phyloP scores from a whole-genome alignment of 1,140 invertebrate genomes.

The Lepidotrigona ventralis region DNA sequence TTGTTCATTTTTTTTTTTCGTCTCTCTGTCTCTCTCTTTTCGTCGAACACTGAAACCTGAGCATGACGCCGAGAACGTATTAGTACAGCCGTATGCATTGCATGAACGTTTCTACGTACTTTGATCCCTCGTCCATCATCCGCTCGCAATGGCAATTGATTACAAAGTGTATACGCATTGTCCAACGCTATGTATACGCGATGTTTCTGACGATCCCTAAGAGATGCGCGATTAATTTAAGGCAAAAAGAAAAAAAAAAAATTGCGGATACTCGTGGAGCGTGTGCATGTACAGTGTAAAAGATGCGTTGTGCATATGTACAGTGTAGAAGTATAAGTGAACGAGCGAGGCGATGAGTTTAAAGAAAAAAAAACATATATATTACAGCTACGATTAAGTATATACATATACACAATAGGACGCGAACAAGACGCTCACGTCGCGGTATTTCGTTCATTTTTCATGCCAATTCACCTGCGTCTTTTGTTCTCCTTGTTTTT shows the following conservation, averaged over 20 bases:
- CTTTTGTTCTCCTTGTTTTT: slow-evolving; percentile 12
- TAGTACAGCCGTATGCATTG: neutral
- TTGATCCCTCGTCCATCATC: neutral
- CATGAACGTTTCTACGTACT: neutral
- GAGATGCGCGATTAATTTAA: slow-evolving; percentile 69
- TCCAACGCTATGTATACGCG: neutral
- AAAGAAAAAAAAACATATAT: slow-evolving; percentile 66
- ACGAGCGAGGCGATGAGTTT: slow-evolving; percentile 63
- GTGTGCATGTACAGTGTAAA: slow-evolving; percentile 80
- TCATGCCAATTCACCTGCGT: slow-evolving; percentile 18
- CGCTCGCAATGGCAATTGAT: neutral
- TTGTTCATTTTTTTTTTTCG: slow-evolving; percentile 24
- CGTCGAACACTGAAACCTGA: too few species aligned
- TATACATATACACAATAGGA: slow-evolving; percentile 66
- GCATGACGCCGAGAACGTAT: too few species aligned
- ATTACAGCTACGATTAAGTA: slow-evolving; percentile 76
- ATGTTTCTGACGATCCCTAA: slow-evolving; percentile 71
- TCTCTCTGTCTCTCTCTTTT: too few species aligned
- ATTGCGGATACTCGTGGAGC: slow-evolving; percentile 73
- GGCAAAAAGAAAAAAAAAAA: slow-evolving; percentile 44
- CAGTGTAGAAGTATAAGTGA: slow-evolving; percentile 76
- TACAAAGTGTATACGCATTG: slow-evolving; percentile 1
- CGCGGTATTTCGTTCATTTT: slow-evolving; percentile 56
- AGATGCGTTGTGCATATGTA: slow-evolving; percentile 81
- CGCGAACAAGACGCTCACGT: slow-evolving; percentile 67